Conservation (phyloP, 2,113 vertebrate genomes). For the Cinclus cinclus region DNA sequence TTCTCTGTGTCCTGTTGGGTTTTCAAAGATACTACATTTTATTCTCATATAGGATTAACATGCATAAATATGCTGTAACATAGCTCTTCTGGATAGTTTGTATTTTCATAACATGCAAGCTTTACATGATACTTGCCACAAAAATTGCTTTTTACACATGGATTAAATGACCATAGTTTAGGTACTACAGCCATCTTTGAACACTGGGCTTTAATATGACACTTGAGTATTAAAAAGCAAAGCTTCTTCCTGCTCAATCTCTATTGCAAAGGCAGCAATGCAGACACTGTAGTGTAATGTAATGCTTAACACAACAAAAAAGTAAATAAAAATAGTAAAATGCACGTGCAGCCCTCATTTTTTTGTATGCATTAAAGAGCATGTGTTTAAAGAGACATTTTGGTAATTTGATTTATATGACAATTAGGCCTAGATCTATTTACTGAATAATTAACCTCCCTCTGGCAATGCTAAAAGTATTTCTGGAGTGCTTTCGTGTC, state of each 20-base stretch:
- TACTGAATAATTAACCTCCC: background rate
- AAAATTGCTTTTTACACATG: background rate
- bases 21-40: background rate
- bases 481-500: background rate
- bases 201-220: background rate
- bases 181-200: background rate
- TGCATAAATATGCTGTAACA: background rate
- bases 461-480: background rate
- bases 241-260: background rate
- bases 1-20: background rate
- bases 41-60: background rate
- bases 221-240: background rate
- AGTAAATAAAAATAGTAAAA: background rate
- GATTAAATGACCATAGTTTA: background rate
- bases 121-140: background rate
- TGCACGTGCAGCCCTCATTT: background rate
- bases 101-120: background rate
- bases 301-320: background rate
- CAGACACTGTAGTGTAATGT: background rate
- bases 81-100: background rate
- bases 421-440: background rate
- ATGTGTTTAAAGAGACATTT: background rate
- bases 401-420: background rate
- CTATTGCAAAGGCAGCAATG: slow-evolving; percentile 36
- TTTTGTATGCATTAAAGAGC: background rate